Evolutionary conservation across 1,140 invertebrate species (phyloP).

Genomic region (Sminthurides bifidus): DNA sequence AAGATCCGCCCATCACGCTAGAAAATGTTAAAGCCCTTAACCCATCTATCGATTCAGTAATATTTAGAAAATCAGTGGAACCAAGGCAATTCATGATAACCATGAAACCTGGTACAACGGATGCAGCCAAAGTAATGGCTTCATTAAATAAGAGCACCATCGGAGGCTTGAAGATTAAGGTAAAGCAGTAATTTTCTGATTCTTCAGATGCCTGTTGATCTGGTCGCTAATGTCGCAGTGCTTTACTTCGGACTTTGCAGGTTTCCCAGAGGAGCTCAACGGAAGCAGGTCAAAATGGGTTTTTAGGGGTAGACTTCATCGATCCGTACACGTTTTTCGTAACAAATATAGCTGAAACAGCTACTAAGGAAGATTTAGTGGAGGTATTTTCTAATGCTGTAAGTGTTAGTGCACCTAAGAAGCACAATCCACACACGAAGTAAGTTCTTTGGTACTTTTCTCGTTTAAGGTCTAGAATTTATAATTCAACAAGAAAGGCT

Average conservation of each 20-base stretch:
- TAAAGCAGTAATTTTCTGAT: constrained; percentile 6
- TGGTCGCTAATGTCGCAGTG: too few species aligned
- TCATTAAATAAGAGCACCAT: constrained; percentile 12
- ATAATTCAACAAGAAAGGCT: neutral
- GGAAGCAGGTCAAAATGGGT: neutral
- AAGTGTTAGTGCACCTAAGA: constrained; percentile 3
- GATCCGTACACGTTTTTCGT: constrained; percentile 22
- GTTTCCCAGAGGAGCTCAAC: too few species aligned
- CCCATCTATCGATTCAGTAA: constrained; percentile 11
- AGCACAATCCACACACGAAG: constrained; percentile 22
- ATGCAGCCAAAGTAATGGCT: constrained; percentile 21
- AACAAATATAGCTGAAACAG: constrained; percentile 11
- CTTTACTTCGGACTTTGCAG: too few species aligned
- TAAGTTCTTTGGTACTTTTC: neutral
- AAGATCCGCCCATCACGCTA: constrained; percentile 11
- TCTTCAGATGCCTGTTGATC: neutral
- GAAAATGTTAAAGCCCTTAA: constrained; percentile 6
- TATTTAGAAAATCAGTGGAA: constrained; percentile 20
- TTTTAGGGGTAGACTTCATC: constrained; percentile 9
- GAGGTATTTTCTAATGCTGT: constrained; percentile 4
- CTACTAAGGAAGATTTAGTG: constrained; percentile 2
- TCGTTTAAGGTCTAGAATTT: neutral
- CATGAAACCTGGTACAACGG: constrained; percentile 11
- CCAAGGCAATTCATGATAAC: constrained; percentile 17
- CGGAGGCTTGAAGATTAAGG: constrained; percentile 8